Conservation (phyloP, 1,140 invertebrate species). For the Leptinotarsa texana region DNA sequence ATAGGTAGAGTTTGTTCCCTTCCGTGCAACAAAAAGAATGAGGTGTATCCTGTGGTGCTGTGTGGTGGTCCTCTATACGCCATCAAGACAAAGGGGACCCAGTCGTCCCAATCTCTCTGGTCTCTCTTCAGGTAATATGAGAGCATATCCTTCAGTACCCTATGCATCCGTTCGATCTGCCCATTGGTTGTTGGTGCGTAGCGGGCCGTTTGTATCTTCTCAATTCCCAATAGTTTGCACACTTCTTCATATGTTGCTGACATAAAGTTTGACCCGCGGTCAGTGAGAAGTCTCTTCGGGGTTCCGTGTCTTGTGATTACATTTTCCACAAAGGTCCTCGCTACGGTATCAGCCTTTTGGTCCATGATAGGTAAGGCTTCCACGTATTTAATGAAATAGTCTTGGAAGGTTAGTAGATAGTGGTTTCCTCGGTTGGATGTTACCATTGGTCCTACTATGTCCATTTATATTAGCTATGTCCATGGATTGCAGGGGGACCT, state of each 20-base stretch:
- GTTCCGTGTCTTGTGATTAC: conserved; percentile 35
- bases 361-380: conserved; percentile 35
- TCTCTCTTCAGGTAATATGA: conserved; percentile 2
- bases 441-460: conserved; percentile 18
- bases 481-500: conserved; percentile 11
- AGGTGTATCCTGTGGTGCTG: conserved; percentile 3
- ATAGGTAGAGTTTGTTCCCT: conserved; percentile 15
- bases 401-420: conserved; percentile 23
- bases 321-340: conserved; percentile 32
- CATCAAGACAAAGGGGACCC: conserved; percentile 16
- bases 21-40: conserved; percentile 16
- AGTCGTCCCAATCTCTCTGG: conserved; percentile 15
- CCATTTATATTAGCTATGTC: conserved; percentile 2
- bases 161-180: conserved; percentile 55
- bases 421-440: conserved; percentile 10
- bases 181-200: conserved; percentile 54
- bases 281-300: conserved; percentile 40
- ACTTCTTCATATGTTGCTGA: background rate
- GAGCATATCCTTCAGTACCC: conserved; percentile 61
- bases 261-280: conserved; percentile 43
- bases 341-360: conserved; percentile 34
- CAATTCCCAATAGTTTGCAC: background rate
- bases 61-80: conserved; percentile 5
- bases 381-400: conserved; percentile 32
- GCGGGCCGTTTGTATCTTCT: conserved; percentile 30